phyloP scores from a whole-genome alignment of 2,888 invertebrate species.

The Cephus nigrinus region DNA sequence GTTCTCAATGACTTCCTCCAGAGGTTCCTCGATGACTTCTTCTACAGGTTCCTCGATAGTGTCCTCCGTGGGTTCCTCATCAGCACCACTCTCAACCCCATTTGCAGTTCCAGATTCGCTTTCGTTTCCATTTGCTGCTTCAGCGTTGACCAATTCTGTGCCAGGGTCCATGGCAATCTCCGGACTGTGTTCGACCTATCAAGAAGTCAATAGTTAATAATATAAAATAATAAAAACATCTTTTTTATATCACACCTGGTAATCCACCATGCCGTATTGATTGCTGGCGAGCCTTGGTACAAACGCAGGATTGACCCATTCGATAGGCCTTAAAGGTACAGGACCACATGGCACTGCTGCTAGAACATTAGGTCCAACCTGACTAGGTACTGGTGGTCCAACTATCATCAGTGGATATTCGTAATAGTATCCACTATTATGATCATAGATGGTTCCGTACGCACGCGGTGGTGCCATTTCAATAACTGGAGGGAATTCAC shows the following conservation, averaged over 20 bases:
- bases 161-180: not conserved
- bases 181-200: not conserved
- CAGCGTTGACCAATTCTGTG: not conserved
- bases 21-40: conserved; percentile 27
- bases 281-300: conserved; percentile 56
- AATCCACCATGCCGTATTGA: conserved; percentile 57
- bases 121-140: not conserved
- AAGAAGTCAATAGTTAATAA: not conserved
- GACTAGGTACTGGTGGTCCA: conserved; percentile 60
- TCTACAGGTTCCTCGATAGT: conserved; percentile 19
- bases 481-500: conserved; percentile 46
- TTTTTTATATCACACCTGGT: conserved; percentile 40
- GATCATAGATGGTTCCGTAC: conserved; percentile 61
- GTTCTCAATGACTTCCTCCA: conserved; percentile 27
- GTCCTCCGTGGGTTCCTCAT: not conserved
- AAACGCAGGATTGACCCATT: conserved; percentile 67
- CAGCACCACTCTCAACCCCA: conserved; percentile 26
- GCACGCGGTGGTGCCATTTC: conserved; percentile 45
- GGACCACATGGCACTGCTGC: conserved; percentile 66
- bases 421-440: conserved; percentile 59
- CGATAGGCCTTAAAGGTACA: conserved; percentile 66
- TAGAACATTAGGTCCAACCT: conserved; percentile 54
- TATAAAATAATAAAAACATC: not conserved
- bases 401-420: conserved; percentile 64
- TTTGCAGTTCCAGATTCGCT: conserved; percentile 44